Evolutionary conservation across 2,113 vertebrate species (phyloP), one percentile per base, ranked within the genome.

Genomic region (Callipepla squamata): DNA sequence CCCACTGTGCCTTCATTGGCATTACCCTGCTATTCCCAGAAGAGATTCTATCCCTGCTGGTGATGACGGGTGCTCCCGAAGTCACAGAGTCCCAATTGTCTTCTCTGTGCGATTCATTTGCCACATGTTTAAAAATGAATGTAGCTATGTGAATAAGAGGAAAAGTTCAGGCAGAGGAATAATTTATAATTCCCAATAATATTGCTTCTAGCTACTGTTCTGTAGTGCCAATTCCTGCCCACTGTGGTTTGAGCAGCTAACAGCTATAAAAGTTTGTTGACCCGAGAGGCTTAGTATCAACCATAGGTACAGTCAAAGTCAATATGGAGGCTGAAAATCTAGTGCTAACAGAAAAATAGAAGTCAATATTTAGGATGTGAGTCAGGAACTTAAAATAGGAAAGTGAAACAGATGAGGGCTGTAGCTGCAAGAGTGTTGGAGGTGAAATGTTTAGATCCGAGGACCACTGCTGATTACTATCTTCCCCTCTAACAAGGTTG

Each of bases 281-380:
- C 98, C 96, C 51, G 97, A 97, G 97, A 97, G 97, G 97, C 95
- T 98, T 98, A 98, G 96, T 97, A 98, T 97, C 97, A 98, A 98
- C 97, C 97, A 95, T 97, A 97, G 97, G 97, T 97, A 96, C 97
- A 98, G 97, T 97, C 97, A 97, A 97, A 97, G 97, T 98, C 97
- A 98, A 98, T 98, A 97, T 95, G 96, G 97, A 98, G 97, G 97
- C 96, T 97, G 97, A 97, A 98, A 97, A 96, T 96, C 91, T 95
- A 97, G 96, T 92, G 96, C 96, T 98, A 97, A 97, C 97, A 98
- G 98, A 98, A 97, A 98, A 98, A 98, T 97, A 98, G 97, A 97
- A 97, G 97, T 97, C 97, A 97, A 97, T 98, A 97, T 98, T 98
- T 98, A 95, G 93, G 95, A 97, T 97, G 95, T 98, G 97, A 98